Base-by-base conservation (phyloP, 2,888 invertebrate genomes). In the Eristalis arbustorum region DNA sequence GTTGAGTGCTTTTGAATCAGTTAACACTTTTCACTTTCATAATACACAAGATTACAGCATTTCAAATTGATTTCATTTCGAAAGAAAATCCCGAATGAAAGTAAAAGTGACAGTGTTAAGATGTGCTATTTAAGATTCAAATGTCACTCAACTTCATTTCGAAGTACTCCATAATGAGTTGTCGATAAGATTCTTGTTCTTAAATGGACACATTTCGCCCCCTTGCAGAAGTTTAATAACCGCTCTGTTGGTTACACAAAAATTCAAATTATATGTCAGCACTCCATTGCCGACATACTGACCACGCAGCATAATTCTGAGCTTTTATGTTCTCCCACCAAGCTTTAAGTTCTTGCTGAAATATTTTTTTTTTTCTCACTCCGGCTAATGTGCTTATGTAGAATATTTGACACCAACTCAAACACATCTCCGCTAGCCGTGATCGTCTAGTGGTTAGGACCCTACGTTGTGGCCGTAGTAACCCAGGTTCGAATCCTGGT, bases 401-500 rank as follows among this genome's bases (percentile, higher is more conserved):
- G 8, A 67, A 1, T 28, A 5, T 57, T 23, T 11, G 14, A 14
- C 10, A 57, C 11, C 0, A n/a, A 13, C 28, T 3, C 5, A 59
- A 49, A 28, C 13, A 61, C 28, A 67, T 67, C 67, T 67, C 89
- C 89, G 72, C 64, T 89, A 90, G 90, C 91, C 90, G 90, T 90
- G 90, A 90, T 91, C 91, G 90, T 90, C 90, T 91, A 90, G 90
- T 90, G 90, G 91, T 90, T 91, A 91, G 90, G 92, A 91, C 92
- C 91, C 91, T 90, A 91, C 91, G 91, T 91, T 91, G 91, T 91
- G 91, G 92, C 91, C 91, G 92, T 91, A 90, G 91, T 91, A 91
- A 91, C 91, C 91, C 91, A 91, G 91, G 91, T 91, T 91, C 91
- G 92, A 91, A 91, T 91, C 91, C 92, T 91, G 91, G 91, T 91